Conservation (phyloP, 2,113 vertebrate species). For the Cyanistes caeruleus region DNA sequence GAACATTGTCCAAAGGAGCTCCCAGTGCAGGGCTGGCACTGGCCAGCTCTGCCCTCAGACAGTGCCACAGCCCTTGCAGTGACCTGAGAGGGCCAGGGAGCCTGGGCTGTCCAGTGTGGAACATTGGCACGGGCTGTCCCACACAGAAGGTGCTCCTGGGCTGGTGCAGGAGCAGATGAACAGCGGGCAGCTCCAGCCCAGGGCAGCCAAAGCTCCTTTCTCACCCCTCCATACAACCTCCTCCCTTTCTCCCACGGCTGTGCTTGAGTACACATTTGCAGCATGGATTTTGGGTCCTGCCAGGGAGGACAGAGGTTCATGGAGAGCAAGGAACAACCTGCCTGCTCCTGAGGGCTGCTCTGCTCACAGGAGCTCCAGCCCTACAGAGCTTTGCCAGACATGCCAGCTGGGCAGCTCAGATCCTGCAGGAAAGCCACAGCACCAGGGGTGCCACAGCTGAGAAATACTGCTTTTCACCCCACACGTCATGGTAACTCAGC, state of each 20-base stretch:
- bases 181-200: fast-evolving
- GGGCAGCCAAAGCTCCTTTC: neutral
- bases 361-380: neutral
- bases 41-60: neutral
- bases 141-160: neutral
- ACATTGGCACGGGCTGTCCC: neutral
- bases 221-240: neutral
- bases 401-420: neutral
- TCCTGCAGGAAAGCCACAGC: neutral
- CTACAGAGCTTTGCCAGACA: neutral
- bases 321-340: neutral
- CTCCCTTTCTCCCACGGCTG: neutral
- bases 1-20: neutral
- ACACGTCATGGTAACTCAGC: neutral
- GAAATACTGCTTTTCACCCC: neutral
- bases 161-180: neutral
- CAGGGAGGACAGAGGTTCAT: neutral
- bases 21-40: neutral
- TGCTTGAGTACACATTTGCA: neutral
- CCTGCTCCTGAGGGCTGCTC: neutral
- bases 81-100: neutral
- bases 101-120: fast-evolving
- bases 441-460: neutral
- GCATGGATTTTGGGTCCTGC: fast-evolving
- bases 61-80: neutral